A percentile compares a stretch with the other conserved stretches of the same genome.
These are phyloP conservation scores for Drosophila saltans DNA, from an alignment of 1,140 invertebrate species.

Conservation along the genomic window DNA sequence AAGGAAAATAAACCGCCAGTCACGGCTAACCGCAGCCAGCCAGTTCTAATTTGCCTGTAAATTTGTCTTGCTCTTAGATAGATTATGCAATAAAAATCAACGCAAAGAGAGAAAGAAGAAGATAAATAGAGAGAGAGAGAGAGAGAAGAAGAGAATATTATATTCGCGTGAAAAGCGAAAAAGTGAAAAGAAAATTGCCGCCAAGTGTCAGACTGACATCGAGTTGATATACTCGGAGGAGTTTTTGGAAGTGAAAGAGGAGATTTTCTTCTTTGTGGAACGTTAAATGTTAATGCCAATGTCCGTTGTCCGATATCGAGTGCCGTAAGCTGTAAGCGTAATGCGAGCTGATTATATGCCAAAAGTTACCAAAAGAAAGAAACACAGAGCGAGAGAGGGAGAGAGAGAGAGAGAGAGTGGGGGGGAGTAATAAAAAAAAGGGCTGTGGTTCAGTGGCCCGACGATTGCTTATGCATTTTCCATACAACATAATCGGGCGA, in stretches of 20 bases:
- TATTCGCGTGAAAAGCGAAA: conserved; percentile 32
- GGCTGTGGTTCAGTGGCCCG: conserved; percentile 56
- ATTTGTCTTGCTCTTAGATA: conserved; percentile 72
- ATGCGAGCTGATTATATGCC: conserved; percentile 63
- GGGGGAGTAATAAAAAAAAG: conserved; percentile 24
- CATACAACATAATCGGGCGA: conserved; percentile 76
- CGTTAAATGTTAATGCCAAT: conserved; percentile 19
- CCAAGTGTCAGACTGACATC: conserved; percentile 58
- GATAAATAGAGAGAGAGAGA: too few relatives aligned
- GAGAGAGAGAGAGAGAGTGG: conserved; percentile 30
- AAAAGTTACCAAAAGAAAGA: not conserved
- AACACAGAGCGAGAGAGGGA: not conserved
- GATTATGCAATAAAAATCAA: conserved; percentile 73
- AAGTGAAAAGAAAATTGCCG: conserved; percentile 78
- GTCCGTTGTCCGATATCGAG: conserved; percentile 12
- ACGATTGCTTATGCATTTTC: conserved; percentile 39
- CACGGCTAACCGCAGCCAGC: conserved; percentile 64
- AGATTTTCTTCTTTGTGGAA: not conserved
- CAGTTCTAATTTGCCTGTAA: conserved; percentile 77
- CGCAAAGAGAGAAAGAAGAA: too few relatives aligned
- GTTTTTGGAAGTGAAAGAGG: conserved; percentile 9
- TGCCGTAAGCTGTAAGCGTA: conserved; percentile 44
- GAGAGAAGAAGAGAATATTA: conserved; percentile 45
- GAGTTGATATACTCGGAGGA: not conserved
- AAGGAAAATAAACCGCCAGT: conserved; percentile 54